A percentile compares a stretch with the other conserved stretches of the same genome.
phyloP scores from a whole-genome alignment of 2,888 invertebrate species.

The Drosophila siamana region DNA sequence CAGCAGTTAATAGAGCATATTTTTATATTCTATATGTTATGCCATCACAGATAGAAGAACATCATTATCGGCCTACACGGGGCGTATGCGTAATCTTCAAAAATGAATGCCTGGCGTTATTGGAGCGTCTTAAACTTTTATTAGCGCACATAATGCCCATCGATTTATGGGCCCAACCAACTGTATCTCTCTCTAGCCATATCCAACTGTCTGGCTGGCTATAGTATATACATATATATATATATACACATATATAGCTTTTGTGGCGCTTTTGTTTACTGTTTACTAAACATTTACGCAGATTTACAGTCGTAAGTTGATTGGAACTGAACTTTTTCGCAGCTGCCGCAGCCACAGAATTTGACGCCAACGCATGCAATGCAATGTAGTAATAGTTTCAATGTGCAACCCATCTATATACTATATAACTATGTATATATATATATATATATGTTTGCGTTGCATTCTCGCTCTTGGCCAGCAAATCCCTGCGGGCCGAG shows the following conservation, averaged over 20 bases:
- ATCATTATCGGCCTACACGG: constrained; percentile 32
- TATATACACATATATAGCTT: constrained; percentile 21
- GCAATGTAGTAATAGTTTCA: constrained; percentile 10
- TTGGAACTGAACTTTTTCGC: constrained; percentile 49
- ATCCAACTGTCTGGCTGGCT: not conserved
- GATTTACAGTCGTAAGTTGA: constrained; percentile 78
- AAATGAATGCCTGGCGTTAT: constrained; percentile 32
- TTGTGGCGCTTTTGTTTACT: constrained; percentile 72
- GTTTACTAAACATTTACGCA: constrained; percentile 64
- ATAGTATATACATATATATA: not conserved
- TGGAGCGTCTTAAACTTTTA: constrained; percentile 72
- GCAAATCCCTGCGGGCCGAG: constrained; percentile 12
- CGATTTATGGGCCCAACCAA: constrained; percentile 73
- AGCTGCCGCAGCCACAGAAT: constrained; percentile 48
- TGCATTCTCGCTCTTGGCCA: constrained; percentile 41
- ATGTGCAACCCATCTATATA: constrained; percentile 29
- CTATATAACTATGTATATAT: too few relatives aligned
- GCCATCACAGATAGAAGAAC: not conserved
- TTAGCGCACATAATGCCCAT: constrained; percentile 72
- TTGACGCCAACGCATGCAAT: constrained; percentile 49
- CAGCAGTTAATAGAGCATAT: constrained; percentile 25
- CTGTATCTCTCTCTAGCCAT: constrained; percentile 23
- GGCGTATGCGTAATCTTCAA: constrained; percentile 68
- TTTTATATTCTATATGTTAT: constrained; percentile 3
- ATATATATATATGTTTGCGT: constrained; percentile 6